phyloP scores from a whole-genome alignment of 92 coral and sea anemone species.

The Actinernus sp. region DNA sequence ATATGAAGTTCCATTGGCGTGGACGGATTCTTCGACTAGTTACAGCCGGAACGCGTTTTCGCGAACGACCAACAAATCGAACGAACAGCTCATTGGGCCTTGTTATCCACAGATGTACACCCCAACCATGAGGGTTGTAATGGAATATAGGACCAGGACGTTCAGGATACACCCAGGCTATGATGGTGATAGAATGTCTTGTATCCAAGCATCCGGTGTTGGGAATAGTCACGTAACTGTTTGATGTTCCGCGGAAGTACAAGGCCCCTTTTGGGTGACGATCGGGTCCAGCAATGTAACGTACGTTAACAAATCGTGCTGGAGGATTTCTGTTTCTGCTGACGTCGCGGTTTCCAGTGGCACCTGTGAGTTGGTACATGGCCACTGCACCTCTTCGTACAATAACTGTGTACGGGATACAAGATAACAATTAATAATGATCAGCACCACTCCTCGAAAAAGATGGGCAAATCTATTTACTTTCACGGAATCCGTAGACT shows the following conservation, averaged over 20 bases:
- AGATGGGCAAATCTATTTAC: too few species aligned
- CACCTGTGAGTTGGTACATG: slow-evolving; percentile 60
- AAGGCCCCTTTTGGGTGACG: slow-evolving; percentile 68
- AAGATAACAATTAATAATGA: too few species aligned
- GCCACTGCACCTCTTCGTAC: slow-evolving; percentile 57
- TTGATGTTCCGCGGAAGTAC: slow-evolving; percentile 56
- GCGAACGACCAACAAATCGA: slow-evolving; percentile 58
- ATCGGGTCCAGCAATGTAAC: slow-evolving; percentile 75
- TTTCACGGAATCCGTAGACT: too few species aligned
- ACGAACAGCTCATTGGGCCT: slow-evolving; percentile 73
- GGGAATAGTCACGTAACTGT: slow-evolving; percentile 81
- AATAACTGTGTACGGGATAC: slow-evolving; percentile 40
- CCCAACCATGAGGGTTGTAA: slow-evolving; percentile 65
- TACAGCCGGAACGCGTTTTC: slow-evolving; percentile 36
- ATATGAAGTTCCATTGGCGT: slow-evolving; percentile 85
- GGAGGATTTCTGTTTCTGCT: slow-evolving; percentile 45
- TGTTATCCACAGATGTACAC: slow-evolving; percentile 79
- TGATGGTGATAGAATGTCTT: slow-evolving; percentile 72
- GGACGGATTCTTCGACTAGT: slow-evolving; percentile 47
- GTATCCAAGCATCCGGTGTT: slow-evolving; percentile 79
- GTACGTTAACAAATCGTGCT: slow-evolving; percentile 51
- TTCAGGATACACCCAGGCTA: slow-evolving; percentile 87
- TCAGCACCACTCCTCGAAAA: too few species aligned
- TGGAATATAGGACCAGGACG: slow-evolving; percentile 84
- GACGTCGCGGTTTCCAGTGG: slow-evolving; percentile 44